Base-by-base conservation (phyloP, 2,113 vertebrate species). In the Hyperoodon ampullatus region DNA sequence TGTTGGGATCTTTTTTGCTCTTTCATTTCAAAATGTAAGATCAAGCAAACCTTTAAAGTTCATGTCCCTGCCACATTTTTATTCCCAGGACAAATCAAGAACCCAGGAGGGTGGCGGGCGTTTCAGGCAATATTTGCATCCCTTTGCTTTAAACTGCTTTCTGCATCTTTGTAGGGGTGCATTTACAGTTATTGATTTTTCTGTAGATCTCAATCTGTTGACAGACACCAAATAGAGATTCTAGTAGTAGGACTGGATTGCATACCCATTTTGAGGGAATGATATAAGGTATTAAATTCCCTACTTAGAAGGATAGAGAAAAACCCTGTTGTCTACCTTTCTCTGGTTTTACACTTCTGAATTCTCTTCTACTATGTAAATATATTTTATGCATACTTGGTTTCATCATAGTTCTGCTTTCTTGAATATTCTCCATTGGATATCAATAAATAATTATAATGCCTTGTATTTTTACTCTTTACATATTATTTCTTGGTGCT, bases 11-110 rank as follows among this genome's bases (percentile, higher is more conserved):
- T 78, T 60, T 65, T 8, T 61, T 93, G 15, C 7, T 24, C 28
- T 90, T 95, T 93, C 16, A 58, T 55, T 97, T 55, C 19, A 72
- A 61, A 96, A 61, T 26, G 68, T 65, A 55, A 89, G 21, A 50
- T 81, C 35, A 81, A 80, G n/a, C 44, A 53, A 16, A 44, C 21
- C 44, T 92, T 74, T 86, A 58, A 61, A 81, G 82, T 65, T 39
- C 53, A 28, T 77, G 18, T 23, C 23, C 50, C 10, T 86, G 61
- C 68, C 9, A 70, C n/a, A 12, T 55, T 84, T 80, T 88, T 63
- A 80, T 88, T 92, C 24, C 3, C 16, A 77, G 44, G 71, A 80
- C 2, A 58, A 72, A 81, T 63, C 12, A 68, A 83, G 74, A 50
- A 33, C 3, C 58, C 50, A 58, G 30, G 11, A 44, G 1, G 5